Conservation (phyloP, 2,113 vertebrate species). For the Cavia aperea region DNA sequence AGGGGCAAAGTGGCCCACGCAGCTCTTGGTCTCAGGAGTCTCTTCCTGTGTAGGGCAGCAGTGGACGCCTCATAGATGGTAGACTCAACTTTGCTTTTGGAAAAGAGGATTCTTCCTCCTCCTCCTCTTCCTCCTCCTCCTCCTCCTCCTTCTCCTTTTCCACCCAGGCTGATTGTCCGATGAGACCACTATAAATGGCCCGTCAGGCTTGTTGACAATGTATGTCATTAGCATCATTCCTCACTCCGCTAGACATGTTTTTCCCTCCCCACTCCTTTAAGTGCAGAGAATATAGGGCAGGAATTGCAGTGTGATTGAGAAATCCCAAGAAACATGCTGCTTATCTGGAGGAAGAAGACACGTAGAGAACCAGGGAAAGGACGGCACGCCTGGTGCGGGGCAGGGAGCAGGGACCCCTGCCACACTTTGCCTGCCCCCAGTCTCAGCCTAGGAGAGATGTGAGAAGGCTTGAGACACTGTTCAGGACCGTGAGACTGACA, state of each 20-base stretch:
- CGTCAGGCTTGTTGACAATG: background rate
- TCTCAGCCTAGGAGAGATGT: background rate
- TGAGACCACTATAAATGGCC: rapidly evolving
- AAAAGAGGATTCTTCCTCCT: background rate
- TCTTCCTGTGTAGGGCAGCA: background rate
- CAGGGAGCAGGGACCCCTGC: too few species aligned
- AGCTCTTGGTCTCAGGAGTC: background rate
- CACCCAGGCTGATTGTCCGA: rapidly evolving
- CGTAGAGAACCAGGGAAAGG: background rate
- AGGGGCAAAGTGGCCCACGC: background rate
- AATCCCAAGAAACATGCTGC: slow-evolving; percentile 39
- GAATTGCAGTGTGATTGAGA: slow-evolving; percentile 68
- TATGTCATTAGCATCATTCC: slow-evolving; percentile 67
- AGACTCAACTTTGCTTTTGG: background rate
- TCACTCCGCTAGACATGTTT: slow-evolving; percentile 49
- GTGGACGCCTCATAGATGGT: background rate
- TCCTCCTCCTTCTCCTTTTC: background rate
- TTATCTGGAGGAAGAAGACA: background rate
- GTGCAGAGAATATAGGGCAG: slow-evolving; percentile 39
- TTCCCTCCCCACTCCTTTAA: background rate
- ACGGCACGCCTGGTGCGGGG: background rate
- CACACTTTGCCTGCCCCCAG: too few species aligned
- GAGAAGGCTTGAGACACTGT: background rate
- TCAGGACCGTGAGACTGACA: background rate
- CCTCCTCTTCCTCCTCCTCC: background rate